These are phyloP conservation scores for Coptotermes formosanus DNA, from an alignment of 1,140 invertebrate species.

Conservation along the genomic window DNA sequence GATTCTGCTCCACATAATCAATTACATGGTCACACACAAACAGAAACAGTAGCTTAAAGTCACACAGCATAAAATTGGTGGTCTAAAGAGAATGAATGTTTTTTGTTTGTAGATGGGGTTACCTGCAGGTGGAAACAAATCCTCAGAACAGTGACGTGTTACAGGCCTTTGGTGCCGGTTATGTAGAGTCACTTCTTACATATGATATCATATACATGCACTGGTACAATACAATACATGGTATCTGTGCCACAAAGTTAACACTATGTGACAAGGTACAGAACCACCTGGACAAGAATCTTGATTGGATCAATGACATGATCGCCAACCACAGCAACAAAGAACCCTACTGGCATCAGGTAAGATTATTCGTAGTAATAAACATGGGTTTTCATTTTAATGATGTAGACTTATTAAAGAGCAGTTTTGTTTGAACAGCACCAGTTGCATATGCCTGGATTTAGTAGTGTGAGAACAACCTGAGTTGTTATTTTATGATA, in stretches of 20 bases:
- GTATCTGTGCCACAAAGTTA: conserved; percentile 40
- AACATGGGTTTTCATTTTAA: no score
- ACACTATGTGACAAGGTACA: conserved; percentile 54
- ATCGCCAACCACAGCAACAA: conserved; percentile 44
- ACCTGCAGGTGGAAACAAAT: conserved; percentile 56
- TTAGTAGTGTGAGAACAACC: no score
- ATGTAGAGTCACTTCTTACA: conserved; percentile 63
- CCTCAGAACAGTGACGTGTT: conserved; percentile 48
- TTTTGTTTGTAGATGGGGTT: conserved; percentile 53
- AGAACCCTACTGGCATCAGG: conserved; percentile 62
- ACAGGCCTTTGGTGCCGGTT: conserved; percentile 67
- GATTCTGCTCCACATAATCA: no score
- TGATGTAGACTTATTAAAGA: no score
- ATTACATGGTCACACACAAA: no score
- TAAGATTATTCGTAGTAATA: conserved; percentile 26
- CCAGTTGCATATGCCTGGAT: no score
- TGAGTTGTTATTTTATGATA: no score
- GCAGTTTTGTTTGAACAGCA: no score
- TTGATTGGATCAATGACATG: conserved; percentile 52
- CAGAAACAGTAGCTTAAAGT: no score
- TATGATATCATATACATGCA: conserved; percentile 61
- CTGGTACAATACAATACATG: conserved; percentile 60
- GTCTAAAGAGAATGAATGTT: no score
- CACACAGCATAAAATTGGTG: no score
- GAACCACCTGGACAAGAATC: conserved; percentile 54